Evolutionary conservation across 2,113 vertebrate genomes (phyloP).

Genomic region (Sorex araneus): DNA sequence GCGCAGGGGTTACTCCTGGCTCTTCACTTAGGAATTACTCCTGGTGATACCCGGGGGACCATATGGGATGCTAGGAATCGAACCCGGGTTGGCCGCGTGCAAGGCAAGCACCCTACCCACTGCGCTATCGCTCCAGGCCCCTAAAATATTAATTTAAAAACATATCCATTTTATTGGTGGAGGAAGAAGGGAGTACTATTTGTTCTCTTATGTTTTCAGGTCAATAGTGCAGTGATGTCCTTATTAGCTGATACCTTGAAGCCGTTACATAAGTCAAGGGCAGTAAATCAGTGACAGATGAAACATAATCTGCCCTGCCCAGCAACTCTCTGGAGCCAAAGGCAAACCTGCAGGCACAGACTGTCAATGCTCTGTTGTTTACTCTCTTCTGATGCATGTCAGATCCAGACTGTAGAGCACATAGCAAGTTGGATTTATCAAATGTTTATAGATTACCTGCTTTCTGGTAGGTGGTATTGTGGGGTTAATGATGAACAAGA

Average conservation of each 20-base stretch:
- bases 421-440: neutral
- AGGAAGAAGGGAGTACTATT: constrained; percentile 74
- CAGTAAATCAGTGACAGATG: constrained; percentile 73
- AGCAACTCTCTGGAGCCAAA: neutral
- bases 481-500: neutral
- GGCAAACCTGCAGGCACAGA: neutral
- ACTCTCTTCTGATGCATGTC: constrained; percentile 43
- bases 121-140: too few species aligned
- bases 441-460: neutral
- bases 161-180: constrained; percentile 50
- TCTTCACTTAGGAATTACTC: too few species aligned
- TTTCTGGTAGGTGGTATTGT: neutral
- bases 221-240: constrained; percentile 78
- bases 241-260: constrained; percentile 37
- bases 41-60: too few species aligned
- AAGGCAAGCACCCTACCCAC: too few species aligned
- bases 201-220: constrained; percentile 70
- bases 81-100: too few species aligned
- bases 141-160: neutral
- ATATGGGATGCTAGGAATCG: too few species aligned
- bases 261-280: neutral
- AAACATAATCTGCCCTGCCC: neutral
- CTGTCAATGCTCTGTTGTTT: neutral
- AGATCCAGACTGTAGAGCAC: neutral
- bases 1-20: too few species aligned